These are phyloP conservation scores for Antheraea mylitta DNA, from an alignment of 1,140 invertebrate species.

Conservation along the genomic window DNA sequence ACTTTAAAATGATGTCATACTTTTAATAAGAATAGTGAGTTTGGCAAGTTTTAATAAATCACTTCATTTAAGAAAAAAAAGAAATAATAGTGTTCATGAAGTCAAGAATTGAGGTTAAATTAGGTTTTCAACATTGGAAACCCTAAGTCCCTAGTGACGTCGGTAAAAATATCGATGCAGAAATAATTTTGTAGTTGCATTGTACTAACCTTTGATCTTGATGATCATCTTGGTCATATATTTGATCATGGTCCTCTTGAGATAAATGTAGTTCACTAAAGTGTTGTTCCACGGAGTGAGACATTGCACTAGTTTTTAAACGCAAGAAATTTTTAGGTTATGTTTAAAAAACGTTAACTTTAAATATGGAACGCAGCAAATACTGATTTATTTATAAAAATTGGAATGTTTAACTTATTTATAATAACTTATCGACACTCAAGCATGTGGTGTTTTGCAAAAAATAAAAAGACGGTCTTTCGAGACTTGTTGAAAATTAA, in stretches of 20 bases:
- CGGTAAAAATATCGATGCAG: too few species aligned
- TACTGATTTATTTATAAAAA: background rate
- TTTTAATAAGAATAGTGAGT: too few species aligned
- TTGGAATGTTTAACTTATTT: background rate
- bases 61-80: too few species aligned
- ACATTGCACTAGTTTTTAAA: conserved; percentile 52
- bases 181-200: background rate
- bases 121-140: too few species aligned
- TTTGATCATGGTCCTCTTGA: conserved; percentile 71
- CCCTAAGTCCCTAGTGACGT: too few species aligned
- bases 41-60: too few species aligned
- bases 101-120: too few species aligned
- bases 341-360: background rate
- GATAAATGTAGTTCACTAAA: conserved; percentile 66
- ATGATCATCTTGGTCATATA: conserved; percentile 67
- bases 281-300: conserved; percentile 68
- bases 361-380: background rate
- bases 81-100: too few species aligned
- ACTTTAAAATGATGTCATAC: too few species aligned
- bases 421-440: background rate
- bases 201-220: conserved; percentile 61
- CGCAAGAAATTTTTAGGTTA: background rate
- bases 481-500: background rate
- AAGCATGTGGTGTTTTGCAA: background rate
- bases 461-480: background rate